Conservation (phyloP, 1,140 invertebrate species). For the Lamellibrachia luymesi region DNA sequence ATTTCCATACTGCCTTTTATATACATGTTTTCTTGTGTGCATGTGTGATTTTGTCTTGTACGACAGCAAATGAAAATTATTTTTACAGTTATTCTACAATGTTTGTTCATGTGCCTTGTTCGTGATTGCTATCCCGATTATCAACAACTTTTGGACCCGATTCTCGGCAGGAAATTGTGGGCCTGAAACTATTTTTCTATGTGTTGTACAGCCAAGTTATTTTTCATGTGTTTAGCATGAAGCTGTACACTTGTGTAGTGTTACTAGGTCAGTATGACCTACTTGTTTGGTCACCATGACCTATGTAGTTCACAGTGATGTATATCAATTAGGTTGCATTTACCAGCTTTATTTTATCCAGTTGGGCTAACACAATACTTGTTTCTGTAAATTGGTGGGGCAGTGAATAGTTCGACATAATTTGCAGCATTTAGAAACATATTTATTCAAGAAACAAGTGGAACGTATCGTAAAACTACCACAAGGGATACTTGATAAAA, state of each 20-base stretch:
- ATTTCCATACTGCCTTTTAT: background rate
- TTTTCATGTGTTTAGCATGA: slow-evolving; percentile 5
- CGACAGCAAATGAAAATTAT: background rate
- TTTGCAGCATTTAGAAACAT: background rate
- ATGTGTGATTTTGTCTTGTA: background rate
- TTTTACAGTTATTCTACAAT: background rate
- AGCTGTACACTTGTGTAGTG: background rate
- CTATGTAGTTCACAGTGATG: background rate
- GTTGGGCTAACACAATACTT: background rate
- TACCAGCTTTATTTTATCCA: background rate
- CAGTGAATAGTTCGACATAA: background rate
- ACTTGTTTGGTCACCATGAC: no score
- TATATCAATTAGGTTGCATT: background rate
- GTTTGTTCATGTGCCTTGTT: background rate
- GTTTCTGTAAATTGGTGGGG: background rate
- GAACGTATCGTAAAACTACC: background rate
- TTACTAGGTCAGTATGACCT: background rate
- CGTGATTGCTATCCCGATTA: background rate
- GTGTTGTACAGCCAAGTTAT: background rate
- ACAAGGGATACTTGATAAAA: background rate
- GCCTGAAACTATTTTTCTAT: background rate
- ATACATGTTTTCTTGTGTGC: background rate
- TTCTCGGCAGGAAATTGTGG: background rate
- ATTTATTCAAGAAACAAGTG: background rate
- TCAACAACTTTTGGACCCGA: background rate